These are phyloP conservation scores for Eristalinus aeneus DNA, from an alignment of 2,888 invertebrate genomes.

Conservation along the genomic window DNA sequence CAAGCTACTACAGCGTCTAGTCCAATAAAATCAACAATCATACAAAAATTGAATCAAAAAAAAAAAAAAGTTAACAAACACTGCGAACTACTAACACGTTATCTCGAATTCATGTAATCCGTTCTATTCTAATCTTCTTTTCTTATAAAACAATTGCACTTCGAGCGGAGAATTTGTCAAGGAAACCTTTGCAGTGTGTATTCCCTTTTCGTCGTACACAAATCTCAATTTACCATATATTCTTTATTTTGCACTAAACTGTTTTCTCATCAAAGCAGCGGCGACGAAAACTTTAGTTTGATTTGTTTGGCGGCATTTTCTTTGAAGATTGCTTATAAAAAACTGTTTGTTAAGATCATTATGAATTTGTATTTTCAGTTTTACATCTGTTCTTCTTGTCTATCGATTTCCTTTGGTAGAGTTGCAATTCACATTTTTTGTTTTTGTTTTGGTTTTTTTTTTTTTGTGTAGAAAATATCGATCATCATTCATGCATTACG, in stretches of 20 bases:
- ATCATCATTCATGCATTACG: constrained; percentile 11
- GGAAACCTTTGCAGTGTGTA: constrained; percentile 33
- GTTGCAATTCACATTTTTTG: background rate
- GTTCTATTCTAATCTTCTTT: constrained; percentile 5
- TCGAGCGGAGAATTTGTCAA: constrained; percentile 38
- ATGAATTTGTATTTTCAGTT: background rate
- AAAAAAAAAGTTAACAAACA: background rate
- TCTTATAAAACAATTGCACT: constrained; percentile 56
- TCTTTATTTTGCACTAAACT: background rate
- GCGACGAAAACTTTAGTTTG: background rate
- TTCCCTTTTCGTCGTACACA: background rate
- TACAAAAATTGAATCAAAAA: background rate
- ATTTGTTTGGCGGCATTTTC: background rate
- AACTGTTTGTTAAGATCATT: background rate
- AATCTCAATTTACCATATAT: background rate
- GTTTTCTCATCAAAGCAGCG: background rate
- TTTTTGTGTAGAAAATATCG: background rate
- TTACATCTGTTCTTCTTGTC: background rate
- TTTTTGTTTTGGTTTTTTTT: background rate
- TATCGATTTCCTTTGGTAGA: background rate
- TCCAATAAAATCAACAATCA: constrained; percentile 4
- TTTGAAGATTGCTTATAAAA: background rate
- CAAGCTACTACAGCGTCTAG: background rate
- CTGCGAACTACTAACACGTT: background rate
- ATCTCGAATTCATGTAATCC: background rate